Base-by-base conservation (phyloP, 2,113 vertebrate genomes). In the Pterocles burchelli region DNA sequence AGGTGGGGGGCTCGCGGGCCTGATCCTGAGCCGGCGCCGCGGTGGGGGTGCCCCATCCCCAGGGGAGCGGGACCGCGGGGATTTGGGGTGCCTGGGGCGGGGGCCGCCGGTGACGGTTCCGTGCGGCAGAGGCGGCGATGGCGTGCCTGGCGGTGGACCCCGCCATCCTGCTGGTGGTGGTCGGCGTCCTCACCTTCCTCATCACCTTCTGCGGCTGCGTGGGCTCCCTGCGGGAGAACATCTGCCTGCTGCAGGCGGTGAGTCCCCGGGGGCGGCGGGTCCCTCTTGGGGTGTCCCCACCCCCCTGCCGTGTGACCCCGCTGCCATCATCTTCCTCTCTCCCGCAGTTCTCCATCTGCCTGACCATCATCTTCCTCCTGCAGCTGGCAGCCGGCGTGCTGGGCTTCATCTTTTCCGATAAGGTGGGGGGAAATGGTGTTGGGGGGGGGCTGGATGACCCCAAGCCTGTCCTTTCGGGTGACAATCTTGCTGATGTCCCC, bases 131-230 rank as follows among this genome's bases (percentile, higher is more conserved):
- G 94, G 98, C 99, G 6, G 98, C 98, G 3, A 74, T 99, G 97
- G 98, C 98, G 8, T 98, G 93, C 89, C 97, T 99, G 88, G 97
- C 98, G 0, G 97, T 99, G 97, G 99, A 99, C 85, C 99, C 99
- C 0, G 98, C 99, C 81, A 74, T 99, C 45, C 96, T 99, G 88
- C 98, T 99, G 46, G 72, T 99, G 25, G 78, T 98, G 3, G 98
- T 99, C 10, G 99, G 99, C 3, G 20, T 98, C 66, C 97, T 99
- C 86, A 99, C 99, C 98, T 99, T 99, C 97, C 93, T 99, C 84
- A 97, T 99, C 97, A 99, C 99, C 51, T 99, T 99, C 98, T 99
- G 99, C 10, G 99, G 99, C 94, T 99, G 99, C 31, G 97, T 99
- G 2, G 99, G 99, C 61, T 99, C 99, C 67, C 96, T 99, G 63